A percentile compares a stretch with the other conserved stretches of the same genome.
These are phyloP conservation scores for Apis laboriosa DNA, from an alignment of 1,140 invertebrate genomes.

Conservation along the genomic window DNA sequence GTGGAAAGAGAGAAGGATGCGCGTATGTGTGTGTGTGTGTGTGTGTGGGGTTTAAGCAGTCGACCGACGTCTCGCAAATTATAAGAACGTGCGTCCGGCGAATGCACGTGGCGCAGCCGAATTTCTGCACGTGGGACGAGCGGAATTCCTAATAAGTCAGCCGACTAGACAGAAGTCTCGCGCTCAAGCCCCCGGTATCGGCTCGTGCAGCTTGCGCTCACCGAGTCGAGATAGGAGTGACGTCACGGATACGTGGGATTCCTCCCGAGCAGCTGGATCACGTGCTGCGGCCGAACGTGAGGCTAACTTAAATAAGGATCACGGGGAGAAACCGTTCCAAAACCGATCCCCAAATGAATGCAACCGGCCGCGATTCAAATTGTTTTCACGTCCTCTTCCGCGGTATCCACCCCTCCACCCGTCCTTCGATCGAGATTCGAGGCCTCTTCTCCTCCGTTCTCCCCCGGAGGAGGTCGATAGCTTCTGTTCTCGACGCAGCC, in stretches of 20 bases:
- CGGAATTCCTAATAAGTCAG: conserved; percentile 77
- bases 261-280: conserved; percentile 76
- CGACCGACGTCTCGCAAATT: conserved; percentile 66
- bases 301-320: conserved; percentile 73
- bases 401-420: conserved; percentile 26
- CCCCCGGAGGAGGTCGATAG: background rate
- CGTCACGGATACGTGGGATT: conserved; percentile 75
- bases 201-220: conserved; percentile 51
- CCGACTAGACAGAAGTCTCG: conserved; percentile 63
- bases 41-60: conserved; percentile 54
- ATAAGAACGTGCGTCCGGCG: conserved; percentile 70
- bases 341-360: conserved; percentile 52
- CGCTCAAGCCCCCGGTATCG: conserved; percentile 44
- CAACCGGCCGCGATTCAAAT: conserved; percentile 51
- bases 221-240: conserved; percentile 65
- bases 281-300: conserved; percentile 74
- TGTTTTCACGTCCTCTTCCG: conserved; percentile 48
- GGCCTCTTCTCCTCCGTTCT: background rate
- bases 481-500: too few species aligned
- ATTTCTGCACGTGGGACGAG: conserved; percentile 70
- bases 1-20: conserved; percentile 21
- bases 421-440: conserved; percentile 2
- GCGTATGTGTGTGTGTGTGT: too few species aligned
- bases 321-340: conserved; percentile 54
- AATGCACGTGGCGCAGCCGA: conserved; percentile 67